Percentiles rank a stretch among this genome's conserved stretches.
Conservation (phyloP, 2,888 invertebrate genomes). For the Caenorhabditis macrosperma region DNA sequence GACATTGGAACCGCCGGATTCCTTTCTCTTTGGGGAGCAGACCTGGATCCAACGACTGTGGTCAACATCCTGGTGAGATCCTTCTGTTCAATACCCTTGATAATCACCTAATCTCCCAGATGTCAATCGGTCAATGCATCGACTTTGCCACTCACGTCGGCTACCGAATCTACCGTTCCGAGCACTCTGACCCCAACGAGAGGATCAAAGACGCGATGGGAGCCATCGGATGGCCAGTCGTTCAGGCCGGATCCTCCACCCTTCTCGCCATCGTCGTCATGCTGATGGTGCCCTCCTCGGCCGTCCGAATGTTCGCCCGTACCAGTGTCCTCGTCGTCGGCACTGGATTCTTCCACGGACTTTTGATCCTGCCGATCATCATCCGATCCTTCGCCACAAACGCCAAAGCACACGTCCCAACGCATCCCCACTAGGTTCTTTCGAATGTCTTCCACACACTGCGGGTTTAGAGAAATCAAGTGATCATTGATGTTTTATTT, state of each 20-base stretch:
- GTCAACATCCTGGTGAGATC: constrained; percentile 78
- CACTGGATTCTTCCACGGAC: constrained; percentile 79
- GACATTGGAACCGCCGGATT: constrained; percentile 78
- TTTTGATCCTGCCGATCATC: constrained; percentile 78
- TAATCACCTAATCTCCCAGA: constrained; percentile 61
- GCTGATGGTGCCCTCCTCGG: constrained; percentile 78
- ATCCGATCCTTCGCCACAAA: constrained; percentile 63
- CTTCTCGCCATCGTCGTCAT: constrained; percentile 71
- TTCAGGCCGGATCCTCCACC: constrained; percentile 75
- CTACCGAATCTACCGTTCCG: constrained; percentile 75
- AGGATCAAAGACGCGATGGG: constrained; percentile 76
- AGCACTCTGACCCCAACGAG: constrained; percentile 62
- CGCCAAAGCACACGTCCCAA: constrained; percentile 60
- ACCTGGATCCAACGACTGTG: constrained; percentile 79
- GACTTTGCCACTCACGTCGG: constrained; percentile 80
- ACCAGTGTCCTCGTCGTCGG: constrained; percentile 78
- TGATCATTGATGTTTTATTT: neutral
- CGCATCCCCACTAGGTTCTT: constrained; percentile 50
- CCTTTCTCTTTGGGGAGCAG: constrained; percentile 79
- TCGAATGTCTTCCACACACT: constrained; percentile 15
- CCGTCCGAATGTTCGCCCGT: constrained; percentile 79
- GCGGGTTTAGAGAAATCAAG: constrained; percentile 42
- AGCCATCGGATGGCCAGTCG: constrained; percentile 80
- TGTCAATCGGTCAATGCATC: constrained; percentile 80
- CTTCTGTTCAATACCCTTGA: neutral